Base-by-base conservation (phyloP, 2,797 vertebrate genomes). In the Typhlichthys eigenmanni region DNA sequence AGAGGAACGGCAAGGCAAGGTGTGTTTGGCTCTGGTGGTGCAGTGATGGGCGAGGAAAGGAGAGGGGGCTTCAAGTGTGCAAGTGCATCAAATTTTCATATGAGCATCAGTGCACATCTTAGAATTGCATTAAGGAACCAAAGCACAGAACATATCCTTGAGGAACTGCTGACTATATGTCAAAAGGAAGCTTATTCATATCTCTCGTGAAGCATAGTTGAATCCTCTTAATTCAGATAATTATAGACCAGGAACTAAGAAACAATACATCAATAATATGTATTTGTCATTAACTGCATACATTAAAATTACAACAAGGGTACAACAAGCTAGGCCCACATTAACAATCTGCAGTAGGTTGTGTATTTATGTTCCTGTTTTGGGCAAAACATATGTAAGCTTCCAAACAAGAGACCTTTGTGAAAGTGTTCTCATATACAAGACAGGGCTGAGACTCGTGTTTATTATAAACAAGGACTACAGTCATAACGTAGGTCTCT, bases 91-190 rank as follows among this genome's bases (percentile, higher is more conserved):
- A 78, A 91, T 91, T 88, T 91, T 90, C 82, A 91, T 88, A 71
- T 14, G 66, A 85, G 91, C 88, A 85, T 88, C 88, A 85, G 86
- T 70, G 81, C 77, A 64, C 83, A 80, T 83, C 86, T 89, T 79
- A 89, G 82, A 81, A 87, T 68, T 83, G 86, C 85, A 87, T 90
- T 88, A 90, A 68, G 78, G 86, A 86, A 77, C 71, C 90, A 84
- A 90, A 85, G 84, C 87, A 89, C 88, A 89, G 89, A 91, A 91
- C 91, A 91, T 87, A 85, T 91, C 90, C 90, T 88, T 72, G 62
- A 91, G 91, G 86, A 91, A 81, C 70, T 72, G 75, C 76, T 66
- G 84, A 83, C 86, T 78, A 1, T 14, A 48, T 13, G 4, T 13
- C 61, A 75, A 87, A 87, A 83, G 16, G 78, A 43, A 76, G 60